Evolutionary conservation across 2,113 vertebrate species (phyloP).

Genomic region (Natator depressus): DNA sequence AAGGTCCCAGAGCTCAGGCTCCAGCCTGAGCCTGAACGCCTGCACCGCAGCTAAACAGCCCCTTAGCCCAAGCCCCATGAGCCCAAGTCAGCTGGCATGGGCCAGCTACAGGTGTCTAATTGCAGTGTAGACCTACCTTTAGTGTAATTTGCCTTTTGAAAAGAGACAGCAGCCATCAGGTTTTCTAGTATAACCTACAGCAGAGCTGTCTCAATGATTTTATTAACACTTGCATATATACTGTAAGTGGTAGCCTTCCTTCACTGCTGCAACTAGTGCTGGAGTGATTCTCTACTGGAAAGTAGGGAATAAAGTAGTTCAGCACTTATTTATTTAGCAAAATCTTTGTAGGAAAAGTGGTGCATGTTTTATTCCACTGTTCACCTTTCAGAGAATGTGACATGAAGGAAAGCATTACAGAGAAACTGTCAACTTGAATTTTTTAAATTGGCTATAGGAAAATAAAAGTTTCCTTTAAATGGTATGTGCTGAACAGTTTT

Average conservation of each 20-base stretch:
- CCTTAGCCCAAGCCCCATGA: too few relatives aligned
- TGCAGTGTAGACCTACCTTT: too few relatives aligned
- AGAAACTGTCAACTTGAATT: neutral
- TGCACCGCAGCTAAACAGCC: too few relatives aligned
- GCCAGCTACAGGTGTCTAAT: too few relatives aligned
- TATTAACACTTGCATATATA: neutral
- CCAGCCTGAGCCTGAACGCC: too few relatives aligned
- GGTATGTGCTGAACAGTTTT: too few relatives aligned
- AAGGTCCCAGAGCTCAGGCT: neutral
- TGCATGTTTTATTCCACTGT: neutral
- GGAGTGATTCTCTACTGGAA: neutral
- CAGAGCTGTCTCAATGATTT: neutral
- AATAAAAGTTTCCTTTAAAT: too few relatives aligned
- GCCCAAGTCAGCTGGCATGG: too few relatives aligned
- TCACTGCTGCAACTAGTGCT: neutral
- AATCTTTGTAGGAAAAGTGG: neutral
- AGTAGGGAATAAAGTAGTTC: neutral
- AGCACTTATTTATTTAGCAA: neutral
- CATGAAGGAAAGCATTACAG: neutral
- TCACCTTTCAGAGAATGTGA: neutral
- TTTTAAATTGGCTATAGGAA: neutral
- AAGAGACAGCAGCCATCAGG: neutral
- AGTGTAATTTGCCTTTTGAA: neutral
- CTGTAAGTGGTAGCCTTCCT: neutral
- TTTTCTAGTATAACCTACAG: neutral